Conservation (phyloP, 2,113 vertebrate species). For the Mugil cephalus region DNA sequence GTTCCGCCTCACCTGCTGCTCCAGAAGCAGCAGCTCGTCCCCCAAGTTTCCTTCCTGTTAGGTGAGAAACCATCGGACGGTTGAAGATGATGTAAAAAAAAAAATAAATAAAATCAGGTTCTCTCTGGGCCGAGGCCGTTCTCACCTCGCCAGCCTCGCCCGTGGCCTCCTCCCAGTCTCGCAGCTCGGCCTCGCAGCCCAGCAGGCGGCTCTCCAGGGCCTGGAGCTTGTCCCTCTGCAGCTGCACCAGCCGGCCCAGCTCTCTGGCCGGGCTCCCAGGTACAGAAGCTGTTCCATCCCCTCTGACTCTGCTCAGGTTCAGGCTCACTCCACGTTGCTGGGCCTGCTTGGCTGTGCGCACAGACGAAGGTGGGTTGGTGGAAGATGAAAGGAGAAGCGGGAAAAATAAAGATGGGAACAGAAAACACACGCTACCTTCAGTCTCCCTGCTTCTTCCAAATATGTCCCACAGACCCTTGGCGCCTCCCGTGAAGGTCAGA, state of each 20-base stretch:
- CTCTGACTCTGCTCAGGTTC: conserved; percentile 66
- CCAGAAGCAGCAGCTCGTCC: conserved; percentile 90
- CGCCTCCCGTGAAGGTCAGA: conserved; percentile 92
- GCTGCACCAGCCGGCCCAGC: conserved; percentile 88
- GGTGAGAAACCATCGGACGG: not conserved
- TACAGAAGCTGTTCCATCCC: conserved; percentile 55
- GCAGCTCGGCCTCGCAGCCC: conserved; percentile 88
- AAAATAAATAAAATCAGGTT: too few relatives aligned
- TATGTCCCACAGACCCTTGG: conserved; percentile 92
- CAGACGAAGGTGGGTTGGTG: not conserved
- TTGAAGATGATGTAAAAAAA: conserved; percentile 6
- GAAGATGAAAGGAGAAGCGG: not conserved
- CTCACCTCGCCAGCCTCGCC: conserved; percentile 59
- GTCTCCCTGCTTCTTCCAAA: conserved; percentile 90
- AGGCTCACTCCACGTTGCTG: conserved; percentile 66
- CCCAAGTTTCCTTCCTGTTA: conserved; percentile 77
- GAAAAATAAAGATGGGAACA: not conserved
- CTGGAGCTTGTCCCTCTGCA: conserved; percentile 93
- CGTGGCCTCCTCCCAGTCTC: conserved; percentile 87
- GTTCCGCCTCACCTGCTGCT: conserved; percentile 93
- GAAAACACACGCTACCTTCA: conserved; percentile 81
- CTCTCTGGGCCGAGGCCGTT: conserved; percentile 15
- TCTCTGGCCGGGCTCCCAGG: conserved; percentile 83
- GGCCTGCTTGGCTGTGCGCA: conserved; percentile 69
- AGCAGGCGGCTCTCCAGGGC: conserved; percentile 90